These are phyloP conservation scores for Malthinus flaveolus DNA, from an alignment of 2,888 invertebrate species.

Conservation along the genomic window DNA sequence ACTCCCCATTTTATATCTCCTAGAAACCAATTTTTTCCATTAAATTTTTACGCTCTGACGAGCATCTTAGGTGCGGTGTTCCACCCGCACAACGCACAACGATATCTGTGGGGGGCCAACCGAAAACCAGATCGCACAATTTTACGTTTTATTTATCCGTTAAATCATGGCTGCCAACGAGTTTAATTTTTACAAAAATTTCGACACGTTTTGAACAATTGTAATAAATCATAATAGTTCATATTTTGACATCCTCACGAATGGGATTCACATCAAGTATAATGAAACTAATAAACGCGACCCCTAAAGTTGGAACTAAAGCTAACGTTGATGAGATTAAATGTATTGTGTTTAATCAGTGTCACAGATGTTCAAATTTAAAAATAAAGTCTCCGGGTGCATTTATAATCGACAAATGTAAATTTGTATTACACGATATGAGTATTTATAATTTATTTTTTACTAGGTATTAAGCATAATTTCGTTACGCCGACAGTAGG, in stretches of 20 bases:
- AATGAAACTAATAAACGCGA: slow-evolving; percentile 38
- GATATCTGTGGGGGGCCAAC: too few relatives aligned
- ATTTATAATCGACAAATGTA: slow-evolving; percentile 19
- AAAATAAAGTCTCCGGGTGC: slow-evolving; percentile 38
- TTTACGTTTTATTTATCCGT: neutral
- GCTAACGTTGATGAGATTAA: slow-evolving; percentile 36
- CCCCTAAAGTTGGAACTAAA: slow-evolving; percentile 28
- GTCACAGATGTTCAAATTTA: slow-evolving; percentile 49
- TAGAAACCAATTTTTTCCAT: too few relatives aligned
- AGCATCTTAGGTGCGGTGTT: too few relatives aligned
- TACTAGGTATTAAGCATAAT: too few relatives aligned
- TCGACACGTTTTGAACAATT: slow-evolving; percentile 2
- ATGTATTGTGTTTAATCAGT: slow-evolving; percentile 24
- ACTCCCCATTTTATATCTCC: too few relatives aligned
- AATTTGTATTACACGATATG: neutral
- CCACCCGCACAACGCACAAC: too few relatives aligned
- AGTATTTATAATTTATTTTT: neutral
- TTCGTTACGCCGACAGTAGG: too few relatives aligned
- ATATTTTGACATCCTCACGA: slow-evolving; percentile 48
- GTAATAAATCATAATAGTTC: slow-evolving; percentile 36
- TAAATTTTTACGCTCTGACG: too few relatives aligned
- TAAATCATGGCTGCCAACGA: neutral
- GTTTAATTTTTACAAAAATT: neutral
- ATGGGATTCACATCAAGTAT: slow-evolving; percentile 44
- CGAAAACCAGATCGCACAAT: too few relatives aligned